A percentile compares a stretch with the other conserved stretches of the same genome.
phyloP scores from a whole-genome alignment of 2,888 invertebrate species.

The Mythimna ferrago region DNA sequence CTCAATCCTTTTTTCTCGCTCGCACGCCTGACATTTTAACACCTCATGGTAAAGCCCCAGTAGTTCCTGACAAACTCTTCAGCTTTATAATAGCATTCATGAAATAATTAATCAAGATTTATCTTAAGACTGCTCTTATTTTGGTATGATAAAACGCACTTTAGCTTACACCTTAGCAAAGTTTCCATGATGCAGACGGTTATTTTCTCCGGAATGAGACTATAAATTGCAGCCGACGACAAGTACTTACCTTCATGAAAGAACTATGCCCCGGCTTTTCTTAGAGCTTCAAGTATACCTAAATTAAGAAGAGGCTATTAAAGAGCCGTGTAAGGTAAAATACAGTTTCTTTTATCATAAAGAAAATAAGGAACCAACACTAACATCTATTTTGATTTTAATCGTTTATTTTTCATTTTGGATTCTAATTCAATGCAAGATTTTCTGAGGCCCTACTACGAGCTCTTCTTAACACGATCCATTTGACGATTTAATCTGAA shows the following conservation, averaged over 20 bases:
- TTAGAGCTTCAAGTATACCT: slow-evolving; percentile 52
- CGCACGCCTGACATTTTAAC: no score
- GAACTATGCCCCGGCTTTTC: slow-evolving; percentile 57
- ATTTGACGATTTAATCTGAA: no score
- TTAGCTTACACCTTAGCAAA: slow-evolving; percentile 59
- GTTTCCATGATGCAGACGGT: slow-evolving; percentile 69
- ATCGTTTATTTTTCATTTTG: neutral
- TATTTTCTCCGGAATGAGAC: slow-evolving; percentile 74
- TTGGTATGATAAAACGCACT: slow-evolving; percentile 33
- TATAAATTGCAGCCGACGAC: slow-evolving; percentile 78
- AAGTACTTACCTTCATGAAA: slow-evolving; percentile 66
- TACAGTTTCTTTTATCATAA: slow-evolving; percentile 21
- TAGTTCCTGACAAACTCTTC: no score
- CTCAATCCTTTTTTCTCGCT: no score
- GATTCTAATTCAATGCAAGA: neutral
- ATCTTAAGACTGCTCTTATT: neutral
- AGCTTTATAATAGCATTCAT: slow-evolving; percentile 10
- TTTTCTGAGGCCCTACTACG: neutral
- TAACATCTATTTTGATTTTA: neutral
- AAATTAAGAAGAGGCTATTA: slow-evolving; percentile 55
- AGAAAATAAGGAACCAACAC: slow-evolving; percentile 11
- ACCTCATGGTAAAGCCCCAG: no score
- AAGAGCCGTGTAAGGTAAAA: slow-evolving; percentile 37
- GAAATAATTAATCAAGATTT: slow-evolving; percentile 14
- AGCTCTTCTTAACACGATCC: no score